Percentiles rank a stretch among this genome's conserved stretches.
These are phyloP conservation scores for Rhabdophis nuchalis DNA, from an alignment of 2,797 vertebrate species.

Conservation along the genomic window DNA sequence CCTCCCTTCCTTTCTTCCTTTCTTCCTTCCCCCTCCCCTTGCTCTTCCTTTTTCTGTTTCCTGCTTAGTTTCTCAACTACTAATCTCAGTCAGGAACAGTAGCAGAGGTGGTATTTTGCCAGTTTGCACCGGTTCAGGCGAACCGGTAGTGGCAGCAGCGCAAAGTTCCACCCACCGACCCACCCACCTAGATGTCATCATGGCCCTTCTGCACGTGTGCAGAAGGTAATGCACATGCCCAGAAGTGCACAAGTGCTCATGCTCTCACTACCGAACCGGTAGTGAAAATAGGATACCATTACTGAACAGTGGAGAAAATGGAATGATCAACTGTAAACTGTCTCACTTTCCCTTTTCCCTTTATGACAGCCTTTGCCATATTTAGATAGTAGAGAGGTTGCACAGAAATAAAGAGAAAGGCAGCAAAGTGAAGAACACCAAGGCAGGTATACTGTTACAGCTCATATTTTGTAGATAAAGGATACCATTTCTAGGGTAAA, in stretches of 20 bases:
- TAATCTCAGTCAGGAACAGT: background rate
- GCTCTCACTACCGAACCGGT: too few species aligned
- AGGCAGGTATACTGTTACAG: background rate
- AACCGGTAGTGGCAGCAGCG: too few species aligned
- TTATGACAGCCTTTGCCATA: background rate
- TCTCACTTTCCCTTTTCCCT: background rate
- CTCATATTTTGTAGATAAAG: background rate
- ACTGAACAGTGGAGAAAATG: background rate
- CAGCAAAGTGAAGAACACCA: background rate
- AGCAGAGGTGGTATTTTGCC: too few species aligned
- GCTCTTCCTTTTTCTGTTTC: background rate
- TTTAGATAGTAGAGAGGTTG: background rate
- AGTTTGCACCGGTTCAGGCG: too few species aligned
- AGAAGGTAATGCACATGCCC: too few species aligned
- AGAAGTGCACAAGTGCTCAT: too few species aligned
- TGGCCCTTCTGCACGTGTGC: too few species aligned
- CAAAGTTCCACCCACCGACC: too few species aligned
- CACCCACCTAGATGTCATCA: too few species aligned
- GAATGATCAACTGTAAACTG: background rate
- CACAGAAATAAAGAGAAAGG: background rate
- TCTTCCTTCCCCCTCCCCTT: background rate
- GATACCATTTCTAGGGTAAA: too few species aligned
- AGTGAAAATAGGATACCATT: too few species aligned
- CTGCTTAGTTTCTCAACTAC: background rate
- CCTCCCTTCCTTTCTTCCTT: too few species aligned